Base-by-base conservation (phyloP, 2,797 vertebrate species). In the Pangasius mekongensis region DNA sequence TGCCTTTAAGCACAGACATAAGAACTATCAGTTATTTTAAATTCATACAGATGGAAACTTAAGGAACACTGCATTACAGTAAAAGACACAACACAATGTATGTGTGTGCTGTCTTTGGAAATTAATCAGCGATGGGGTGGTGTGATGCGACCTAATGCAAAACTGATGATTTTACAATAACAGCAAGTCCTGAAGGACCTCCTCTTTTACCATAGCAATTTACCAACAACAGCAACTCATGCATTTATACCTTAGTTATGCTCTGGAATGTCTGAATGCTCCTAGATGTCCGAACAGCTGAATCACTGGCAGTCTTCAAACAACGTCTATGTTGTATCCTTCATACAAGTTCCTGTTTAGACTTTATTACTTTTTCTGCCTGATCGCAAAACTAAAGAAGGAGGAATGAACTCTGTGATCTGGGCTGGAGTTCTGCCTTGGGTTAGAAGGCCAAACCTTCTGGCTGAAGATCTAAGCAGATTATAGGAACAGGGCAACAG, bases 1-100 rank as follows among this genome's bases (percentile, higher is more conserved):
- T 30, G 49, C 89, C 93, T 94, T 83, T 36, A n/a, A 90, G 86
- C 27, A 88, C 22, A 87, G 33, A 88, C 30, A 90, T 10, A 71
- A 64, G 33, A 52, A 39, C 58, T 69, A 33, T 81, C 27, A 73
- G 20, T 49, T 5, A 66, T 64, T 47, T 64, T 60, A 39, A 16
- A 27, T 39, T 27, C 7, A 27, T 11, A 22, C 54, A 27, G 30
- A 58, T 5, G 18, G 39, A 74, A 33, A 78, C 3, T 33, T 2
- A 0, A 36, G 9, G 33, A 16, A 54, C 49, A 20, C 24, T 77
- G 5, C 2, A 77, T n/a, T 77, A 33, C 7, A 10, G 52, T 56
- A 78, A 78, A 54, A 30, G n/a, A 20, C 13, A 52, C 20, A 30
- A 22, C 16, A 54, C 0, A 5, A 10, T 11, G 30, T 33, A 33